These are phyloP conservation scores for Drosophila bipectinata DNA, from an alignment of 1,140 invertebrate species.

Conservation along the genomic window DNA sequence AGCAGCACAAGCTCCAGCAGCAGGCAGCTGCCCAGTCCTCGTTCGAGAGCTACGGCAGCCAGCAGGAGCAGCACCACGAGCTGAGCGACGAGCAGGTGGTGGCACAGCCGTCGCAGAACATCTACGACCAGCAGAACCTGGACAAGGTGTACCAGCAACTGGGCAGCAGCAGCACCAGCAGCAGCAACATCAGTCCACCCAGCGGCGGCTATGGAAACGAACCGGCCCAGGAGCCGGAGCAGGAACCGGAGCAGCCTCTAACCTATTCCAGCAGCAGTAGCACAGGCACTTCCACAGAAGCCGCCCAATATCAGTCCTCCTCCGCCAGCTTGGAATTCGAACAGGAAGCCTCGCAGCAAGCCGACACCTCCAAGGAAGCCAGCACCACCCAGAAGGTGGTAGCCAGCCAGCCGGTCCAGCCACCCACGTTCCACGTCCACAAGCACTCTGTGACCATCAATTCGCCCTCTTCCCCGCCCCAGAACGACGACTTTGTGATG, in stretches of 20 bases:
- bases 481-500: conserved; percentile 78
- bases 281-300: conserved; percentile 45
- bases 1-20: conserved; percentile 71
- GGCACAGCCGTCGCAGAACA: conserved; percentile 17
- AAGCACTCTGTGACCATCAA: conserved; percentile 73
- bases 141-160: conserved; percentile 75
- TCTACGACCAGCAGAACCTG: conserved; percentile 64
- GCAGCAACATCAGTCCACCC: conserved; percentile 55
- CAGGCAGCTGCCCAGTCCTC: conserved; percentile 54
- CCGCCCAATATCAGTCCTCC: conserved; percentile 30
- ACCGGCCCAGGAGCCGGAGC: conserved; percentile 1
- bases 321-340: conserved; percentile 64
- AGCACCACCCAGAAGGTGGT: conserved; percentile 19
- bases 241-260: conserved; percentile 18
- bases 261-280: conserved; percentile 38
- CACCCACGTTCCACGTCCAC: conserved; percentile 65
- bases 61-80: conserved; percentile 44
- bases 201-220: conserved; percentile 46
- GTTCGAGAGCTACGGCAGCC: conserved; percentile 57
- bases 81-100: conserved; percentile 51
- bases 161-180: conserved; percentile 54
- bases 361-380: conserved; percentile 21
- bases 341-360: conserved; percentile 39
- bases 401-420: conserved; percentile 37
- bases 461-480: conserved; percentile 60